A percentile compares a stretch with the other conserved stretches of the same genome.
Conservation (phyloP, 2,888 invertebrate genomes). For the Hirtodrosophila confusa region DNA sequence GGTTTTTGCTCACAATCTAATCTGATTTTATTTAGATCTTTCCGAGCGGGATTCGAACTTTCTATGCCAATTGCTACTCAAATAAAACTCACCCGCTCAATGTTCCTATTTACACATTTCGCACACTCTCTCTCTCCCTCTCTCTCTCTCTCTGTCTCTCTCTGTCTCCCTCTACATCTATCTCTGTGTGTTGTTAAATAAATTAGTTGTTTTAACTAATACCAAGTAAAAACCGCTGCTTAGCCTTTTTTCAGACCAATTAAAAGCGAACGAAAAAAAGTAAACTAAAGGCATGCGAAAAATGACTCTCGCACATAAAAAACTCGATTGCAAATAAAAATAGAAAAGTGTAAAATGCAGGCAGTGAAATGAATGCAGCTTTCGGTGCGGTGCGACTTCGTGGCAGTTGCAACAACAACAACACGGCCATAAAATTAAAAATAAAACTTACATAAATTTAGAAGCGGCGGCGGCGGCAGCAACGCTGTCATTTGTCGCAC, state of each 20-base stretch:
- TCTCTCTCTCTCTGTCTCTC: too few relatives aligned
- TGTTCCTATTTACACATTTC: too few relatives aligned
- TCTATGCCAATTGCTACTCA: too few relatives aligned
- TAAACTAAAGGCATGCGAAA: constrained; percentile 29
- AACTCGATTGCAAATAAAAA: constrained; percentile 53
- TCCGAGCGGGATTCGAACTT: too few relatives aligned
- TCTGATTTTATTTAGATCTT: too few relatives aligned
- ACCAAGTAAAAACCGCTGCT: too few relatives aligned
- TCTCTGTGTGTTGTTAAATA: constrained; percentile 30
- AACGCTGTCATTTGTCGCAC: constrained; percentile 59
- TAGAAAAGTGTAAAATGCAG: constrained; percentile 55
- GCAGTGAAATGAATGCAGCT: constrained; percentile 53
- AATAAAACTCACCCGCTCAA: too few relatives aligned
- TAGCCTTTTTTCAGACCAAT: background rate
- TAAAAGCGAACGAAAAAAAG: background rate
- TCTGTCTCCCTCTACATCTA: too few relatives aligned
- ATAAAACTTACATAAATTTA: constrained; percentile 79
- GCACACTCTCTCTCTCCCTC: too few relatives aligned
- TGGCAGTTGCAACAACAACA: constrained; percentile 43
- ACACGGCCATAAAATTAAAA: constrained; percentile 71
- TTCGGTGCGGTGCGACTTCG: constrained; percentile 41
- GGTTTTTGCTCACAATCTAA: too few relatives aligned
- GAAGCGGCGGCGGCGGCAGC: constrained; percentile 42
- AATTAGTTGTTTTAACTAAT: constrained; percentile 39
- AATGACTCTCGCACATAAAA: constrained; percentile 35